Base-by-base conservation (phyloP, 2,888 invertebrate genomes). In the Caenorhabditis zanzibari region DNA sequence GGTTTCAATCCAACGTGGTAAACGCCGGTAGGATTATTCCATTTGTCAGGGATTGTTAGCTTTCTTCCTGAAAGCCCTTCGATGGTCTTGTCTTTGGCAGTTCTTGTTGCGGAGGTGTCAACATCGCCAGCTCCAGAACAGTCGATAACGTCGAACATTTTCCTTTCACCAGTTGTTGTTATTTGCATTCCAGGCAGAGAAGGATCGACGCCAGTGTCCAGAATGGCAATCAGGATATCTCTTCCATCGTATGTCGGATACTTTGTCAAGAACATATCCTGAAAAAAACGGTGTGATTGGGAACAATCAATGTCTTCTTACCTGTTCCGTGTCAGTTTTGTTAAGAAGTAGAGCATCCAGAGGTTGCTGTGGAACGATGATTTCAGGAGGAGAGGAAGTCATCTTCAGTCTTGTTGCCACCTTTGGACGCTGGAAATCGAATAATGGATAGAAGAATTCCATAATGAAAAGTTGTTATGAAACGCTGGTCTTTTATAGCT, bases 161-260 rank as follows among this genome's bases (percentile, higher is more conserved):
- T 99, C 22, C 95, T 95, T 91, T 96, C 95, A 56, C 97, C 97
- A 93, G 96, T 96, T 81, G 95, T 95, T 19, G 97, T 96, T 86
- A 94, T 98, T 95, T 96, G 95, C 90, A 99, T 94, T 84, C 98
- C 98, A 85, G 96, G 95, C 10, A 97, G 97, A 61, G 96, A 96
- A 28, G 98, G 98, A 94, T 99, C 98, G 73, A 99, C 96, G 10
- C 98, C 98, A 3, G 98, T 97, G 94, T 99, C 99, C 90, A 98
- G 95, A 93, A 99, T 96, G 56, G 97, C 98, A 92, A 99, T 97
- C 87, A 96, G 94, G 69, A 96, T 95, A 90, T 95, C 96, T 91
- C 96, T 95, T 52, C 98, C 98, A 94, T 99, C 97, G 72, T 89
- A 90, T 1, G 82, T 82, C 22, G 91, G 91, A 64, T 90, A 76